Base-by-base conservation (phyloP, 2,888 invertebrate genomes). In the Drosophila stalkeri region DNA sequence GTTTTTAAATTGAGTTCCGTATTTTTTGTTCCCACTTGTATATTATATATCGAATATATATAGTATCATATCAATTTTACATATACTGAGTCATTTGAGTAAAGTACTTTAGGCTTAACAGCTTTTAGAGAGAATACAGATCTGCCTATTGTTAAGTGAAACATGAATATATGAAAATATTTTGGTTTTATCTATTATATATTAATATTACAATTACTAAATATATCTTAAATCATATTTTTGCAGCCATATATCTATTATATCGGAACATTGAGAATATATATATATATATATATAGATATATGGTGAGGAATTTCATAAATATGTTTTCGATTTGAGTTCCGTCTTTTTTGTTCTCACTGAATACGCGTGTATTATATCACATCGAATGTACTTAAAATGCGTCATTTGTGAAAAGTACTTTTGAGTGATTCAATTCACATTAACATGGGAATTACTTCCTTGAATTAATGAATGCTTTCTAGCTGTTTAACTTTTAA, bases 271-370 rank as follows among this genome's bases (percentile, higher is more conserved):
- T 27, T 47, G 33, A 33, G 20, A 46, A 16, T 23, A 23, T 44
- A 44, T 33, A 51, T 6, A 27, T 27, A 27, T n/a, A n/a, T n/a
- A n/a, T n/a, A n/a, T n/a, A n/a, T n/a, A n/a, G n/a, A n/a, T n/a
- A n/a, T n/a, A n/a, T n/a, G n/a, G n/a, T 51, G 35, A 35, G 51
- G 35, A 14, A 33, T 35, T 51, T 18, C 14, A 33, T 14, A 18
- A 51, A 52, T 52, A 46, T 55, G 31, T 63, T 41, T 51, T 56
- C 55, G 49, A 71, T 33, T 44, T 66, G 57, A 77, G 87, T 86
- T 86, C 87, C 87, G 84, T 64, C 56, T 81, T 77, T 47, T 62
- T 54, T 81, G 46, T 52, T 57, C 56, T 61, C 49, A 49, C n/a
- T n/a, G 47, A 47, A 27, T 0, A 27, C n/a, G 5, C n/a, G n/a